Evolutionary conservation across 64 coral and sea anemone genomes (phyloP).

Genomic region (Pocillopora verrucosa): DNA sequence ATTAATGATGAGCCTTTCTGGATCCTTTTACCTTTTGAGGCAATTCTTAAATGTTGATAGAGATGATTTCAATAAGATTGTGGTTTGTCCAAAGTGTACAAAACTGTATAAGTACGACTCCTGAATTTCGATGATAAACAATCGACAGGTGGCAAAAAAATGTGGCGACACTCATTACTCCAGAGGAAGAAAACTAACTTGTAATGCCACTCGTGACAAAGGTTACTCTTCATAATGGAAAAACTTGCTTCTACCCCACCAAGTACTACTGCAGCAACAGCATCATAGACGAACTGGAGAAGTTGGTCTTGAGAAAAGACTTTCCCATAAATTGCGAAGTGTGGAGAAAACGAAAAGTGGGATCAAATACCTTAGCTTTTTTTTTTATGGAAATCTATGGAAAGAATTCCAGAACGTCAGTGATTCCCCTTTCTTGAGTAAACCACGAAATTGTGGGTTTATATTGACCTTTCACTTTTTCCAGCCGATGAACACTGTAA

Average conservation of each 20-base stretch:
- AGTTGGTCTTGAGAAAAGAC: not conserved
- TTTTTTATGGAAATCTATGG: too few relatives aligned
- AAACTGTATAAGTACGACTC: too few relatives aligned
- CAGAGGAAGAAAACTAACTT: slow-evolving; percentile 34
- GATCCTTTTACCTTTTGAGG: too few relatives aligned
- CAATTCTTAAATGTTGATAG: too few relatives aligned
- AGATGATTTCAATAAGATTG: too few relatives aligned
- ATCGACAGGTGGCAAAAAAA: slow-evolving; percentile 21
- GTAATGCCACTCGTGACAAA: slow-evolving; percentile 20
- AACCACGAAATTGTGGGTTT: too few relatives aligned
- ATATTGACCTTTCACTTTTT: too few relatives aligned
- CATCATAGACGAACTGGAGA: slow-evolving; percentile 32
- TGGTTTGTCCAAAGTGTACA: too few relatives aligned
- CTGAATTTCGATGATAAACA: slow-evolving; percentile 13
- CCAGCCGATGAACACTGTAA: too few relatives aligned
- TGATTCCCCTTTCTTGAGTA: too few relatives aligned
- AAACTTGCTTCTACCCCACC: slow-evolving; percentile 43
- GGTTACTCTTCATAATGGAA: slow-evolving; percentile 40
- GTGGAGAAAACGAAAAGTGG: slow-evolving; percentile 3
- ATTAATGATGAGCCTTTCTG: too few relatives aligned
- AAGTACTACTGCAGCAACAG: slow-evolving; percentile 68
- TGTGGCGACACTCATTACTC: slow-evolving; percentile 20
- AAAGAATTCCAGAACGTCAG: too few relatives aligned
- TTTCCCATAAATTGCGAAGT: slow-evolving; percentile 39
- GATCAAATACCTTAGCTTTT: not conserved